Evolutionary conservation across 2,888 invertebrate species (phyloP).

Genomic region (Morpho deidamia): DNA sequence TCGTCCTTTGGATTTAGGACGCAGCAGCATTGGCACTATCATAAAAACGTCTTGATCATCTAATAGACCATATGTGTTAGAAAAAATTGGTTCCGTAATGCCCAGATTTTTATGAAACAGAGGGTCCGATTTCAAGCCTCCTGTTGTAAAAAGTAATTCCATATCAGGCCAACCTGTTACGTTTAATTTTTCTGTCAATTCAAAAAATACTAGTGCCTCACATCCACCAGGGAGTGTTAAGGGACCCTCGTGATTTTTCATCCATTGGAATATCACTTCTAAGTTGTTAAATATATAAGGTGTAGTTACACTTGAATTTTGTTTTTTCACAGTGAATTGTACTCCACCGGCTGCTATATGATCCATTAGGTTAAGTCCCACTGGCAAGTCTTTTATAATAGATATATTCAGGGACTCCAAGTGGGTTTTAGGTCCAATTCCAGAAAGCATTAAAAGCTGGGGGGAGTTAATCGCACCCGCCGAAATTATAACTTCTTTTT

Average conservation of each 20-base stretch:
- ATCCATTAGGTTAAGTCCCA: constrained; percentile 85
- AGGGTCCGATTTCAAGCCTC: constrained; percentile 71
- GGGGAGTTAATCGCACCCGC: constrained; percentile 88
- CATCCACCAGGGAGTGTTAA: constrained; percentile 82
- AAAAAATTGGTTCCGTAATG: constrained; percentile 63
- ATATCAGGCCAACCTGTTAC: constrained; percentile 80
- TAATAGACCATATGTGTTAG: constrained; percentile 55
- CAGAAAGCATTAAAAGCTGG: constrained; percentile 88
- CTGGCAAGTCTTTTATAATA: constrained; percentile 76
- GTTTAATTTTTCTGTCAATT: constrained; percentile 77
- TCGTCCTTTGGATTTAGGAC: constrained; percentile 84
- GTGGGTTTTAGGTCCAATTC: constrained; percentile 82
- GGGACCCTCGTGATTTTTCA: constrained; percentile 73
- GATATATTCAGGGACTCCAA: constrained; percentile 75
- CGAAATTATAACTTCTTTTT: constrained; percentile 85
- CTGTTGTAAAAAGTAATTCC: constrained; percentile 79
- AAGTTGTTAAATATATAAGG: constrained; percentile 57
- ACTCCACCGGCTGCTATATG: constrained; percentile 82
- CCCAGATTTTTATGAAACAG: constrained; percentile 72
- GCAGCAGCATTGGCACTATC: constrained; percentile 84
- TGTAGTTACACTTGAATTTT: constrained; percentile 49
- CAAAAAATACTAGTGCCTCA: constrained; percentile 82
- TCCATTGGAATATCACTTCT: constrained; percentile 72
- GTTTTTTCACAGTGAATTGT: constrained; percentile 71
- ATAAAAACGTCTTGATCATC: constrained; percentile 62